Percentiles rank a stretch among this genome's conserved stretches.
These are phyloP conservation scores for Pagrus major DNA, from an alignment of 2,113 vertebrate species.

Conservation along the genomic window DNA sequence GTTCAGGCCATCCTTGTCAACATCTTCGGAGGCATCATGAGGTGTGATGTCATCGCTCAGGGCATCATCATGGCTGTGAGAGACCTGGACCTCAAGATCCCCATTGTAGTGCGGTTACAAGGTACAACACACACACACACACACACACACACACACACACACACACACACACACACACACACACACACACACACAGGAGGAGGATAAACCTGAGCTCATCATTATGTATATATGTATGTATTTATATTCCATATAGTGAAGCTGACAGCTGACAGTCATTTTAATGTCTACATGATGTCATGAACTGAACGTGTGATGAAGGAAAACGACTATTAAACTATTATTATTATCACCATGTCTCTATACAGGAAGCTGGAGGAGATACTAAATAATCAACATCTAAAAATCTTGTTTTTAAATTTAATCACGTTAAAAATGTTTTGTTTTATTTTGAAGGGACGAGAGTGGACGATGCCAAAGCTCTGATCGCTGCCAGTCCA, in stretches of 20 bases:
- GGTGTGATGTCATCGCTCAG: constrained; percentile 97
- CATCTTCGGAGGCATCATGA: constrained; percentile 99
- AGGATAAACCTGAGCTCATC: no score
- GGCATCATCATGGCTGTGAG: constrained; percentile 97
- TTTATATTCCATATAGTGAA: no score
- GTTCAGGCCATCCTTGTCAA: constrained; percentile 97
- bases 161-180: not conserved
- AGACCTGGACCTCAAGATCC: constrained; percentile 95
- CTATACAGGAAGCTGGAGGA: no score
- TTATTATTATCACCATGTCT: no score
- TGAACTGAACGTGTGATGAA: no score
- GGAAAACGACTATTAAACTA: no score
- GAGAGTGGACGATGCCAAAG: constrained; percentile 97
- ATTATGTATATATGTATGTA: no score
- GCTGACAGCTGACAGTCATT: no score
- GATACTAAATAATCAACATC: no score
- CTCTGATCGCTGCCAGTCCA: constrained; percentile 95
- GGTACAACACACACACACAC: constrained; percentile 81
- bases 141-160: not conserved
- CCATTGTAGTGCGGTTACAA: constrained; percentile 98
- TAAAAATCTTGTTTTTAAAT: no score
- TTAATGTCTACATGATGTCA: no score
- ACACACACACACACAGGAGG: not conserved
- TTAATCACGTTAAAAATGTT: not conserved
- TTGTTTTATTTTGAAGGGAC: constrained; percentile 84